Conservation (phyloP, 2,113 vertebrate species). For the Rhineura floridana region DNA sequence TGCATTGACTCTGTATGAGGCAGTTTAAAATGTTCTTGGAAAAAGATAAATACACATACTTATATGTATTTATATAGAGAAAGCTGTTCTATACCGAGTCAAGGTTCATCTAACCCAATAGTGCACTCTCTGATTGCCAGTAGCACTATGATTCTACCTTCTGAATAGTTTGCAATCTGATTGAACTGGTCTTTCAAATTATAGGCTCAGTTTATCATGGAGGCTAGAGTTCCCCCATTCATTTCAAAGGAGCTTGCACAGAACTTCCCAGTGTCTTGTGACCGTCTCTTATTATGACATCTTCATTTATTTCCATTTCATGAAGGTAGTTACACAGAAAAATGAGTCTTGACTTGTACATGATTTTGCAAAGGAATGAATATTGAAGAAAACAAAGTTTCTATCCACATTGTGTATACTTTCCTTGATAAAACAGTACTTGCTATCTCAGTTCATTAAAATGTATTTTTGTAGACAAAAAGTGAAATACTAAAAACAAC, state of each 20-base stretch:
- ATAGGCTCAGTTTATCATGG: neutral
- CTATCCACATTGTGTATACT: neutral
- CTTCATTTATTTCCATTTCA: neutral
- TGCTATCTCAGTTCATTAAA: neutral
- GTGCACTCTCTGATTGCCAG: neutral
- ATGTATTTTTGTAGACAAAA: neutral
- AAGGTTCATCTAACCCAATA: neutral
- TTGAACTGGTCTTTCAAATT: neutral
- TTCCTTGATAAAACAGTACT: neutral
- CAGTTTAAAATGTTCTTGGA: neutral
- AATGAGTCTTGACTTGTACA: neutral
- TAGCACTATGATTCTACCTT: neutral
- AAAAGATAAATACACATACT: neutral
- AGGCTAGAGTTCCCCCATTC: neutral
- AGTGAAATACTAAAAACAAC: fast-evolving
- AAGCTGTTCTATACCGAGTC: neutral
- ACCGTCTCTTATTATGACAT: neutral
- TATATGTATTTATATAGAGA: neutral
- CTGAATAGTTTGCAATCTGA: neutral
- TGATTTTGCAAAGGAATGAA: neutral
- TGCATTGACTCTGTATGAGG: neutral
- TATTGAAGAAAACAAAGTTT: slow-evolving; percentile 13
- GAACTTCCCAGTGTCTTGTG: neutral
- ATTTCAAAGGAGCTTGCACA: neutral
- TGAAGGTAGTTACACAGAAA: neutral